phyloP scores from a whole-genome alignment of 2,888 invertebrate genomes.

The Limnephilus auricula region DNA sequence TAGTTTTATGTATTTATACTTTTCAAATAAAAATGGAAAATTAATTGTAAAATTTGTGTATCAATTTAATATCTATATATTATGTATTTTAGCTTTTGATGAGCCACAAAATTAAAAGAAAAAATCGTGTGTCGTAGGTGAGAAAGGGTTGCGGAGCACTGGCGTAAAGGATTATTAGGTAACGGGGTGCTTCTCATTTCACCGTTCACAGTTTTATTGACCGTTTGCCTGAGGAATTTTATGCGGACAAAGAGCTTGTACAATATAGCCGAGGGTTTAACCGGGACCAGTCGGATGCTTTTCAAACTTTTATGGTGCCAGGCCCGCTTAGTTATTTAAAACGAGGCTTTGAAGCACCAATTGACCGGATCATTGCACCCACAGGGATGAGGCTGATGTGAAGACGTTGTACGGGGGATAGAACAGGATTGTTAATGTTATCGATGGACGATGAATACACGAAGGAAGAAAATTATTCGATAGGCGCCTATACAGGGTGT shows the following conservation, averaged over 20 bases:
- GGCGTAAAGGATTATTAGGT: not conserved
- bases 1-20: no score
- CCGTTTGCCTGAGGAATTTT: constrained; percentile 35
- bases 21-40: no score
- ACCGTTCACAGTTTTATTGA: constrained; percentile 46
- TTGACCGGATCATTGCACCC: not conserved
- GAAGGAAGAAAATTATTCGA: no score
- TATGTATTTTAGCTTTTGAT: no score
- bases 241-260: constrained; percentile 51
- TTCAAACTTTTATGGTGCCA: constrained; percentile 25
- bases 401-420: not conserved
- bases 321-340: constrained; percentile 36
- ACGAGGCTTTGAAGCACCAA: not conserved
- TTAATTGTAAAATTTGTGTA: no score
- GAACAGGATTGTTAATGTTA: not conserved
- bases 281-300: constrained; percentile 24
- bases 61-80: no score
- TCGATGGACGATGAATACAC: not conserved
- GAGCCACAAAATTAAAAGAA: no score
- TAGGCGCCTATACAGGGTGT: no score
- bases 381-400: not conserved
- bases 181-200: constrained; percentile 10
- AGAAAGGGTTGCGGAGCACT: no score
- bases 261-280: constrained; percentile 30
- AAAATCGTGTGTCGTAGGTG: no score